A percentile compares a stretch with the other conserved stretches of the same genome.
phyloP scores from a whole-genome alignment of 2,888 invertebrate species.

The Ophonus ardosiacus region DNA sequence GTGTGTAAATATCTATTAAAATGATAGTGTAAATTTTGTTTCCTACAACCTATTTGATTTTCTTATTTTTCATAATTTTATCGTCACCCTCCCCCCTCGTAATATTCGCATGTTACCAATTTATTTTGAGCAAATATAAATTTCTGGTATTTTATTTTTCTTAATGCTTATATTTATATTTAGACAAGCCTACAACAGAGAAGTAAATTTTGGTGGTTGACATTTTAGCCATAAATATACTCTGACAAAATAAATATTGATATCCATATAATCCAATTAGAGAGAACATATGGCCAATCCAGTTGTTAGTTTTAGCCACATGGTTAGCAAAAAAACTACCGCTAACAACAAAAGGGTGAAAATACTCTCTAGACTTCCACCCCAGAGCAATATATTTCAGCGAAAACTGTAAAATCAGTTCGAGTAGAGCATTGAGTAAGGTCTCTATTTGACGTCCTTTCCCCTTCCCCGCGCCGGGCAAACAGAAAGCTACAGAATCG shows the following conservation, averaged over 20 bases:
- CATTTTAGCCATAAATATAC: slow-evolving; percentile 33
- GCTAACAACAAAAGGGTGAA: background rate
- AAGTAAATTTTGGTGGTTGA: background rate
- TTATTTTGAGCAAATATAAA: background rate
- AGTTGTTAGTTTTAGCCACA: slow-evolving; percentile 29
- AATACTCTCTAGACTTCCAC: background rate
- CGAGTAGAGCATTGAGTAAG: background rate
- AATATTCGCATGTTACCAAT: too few species aligned
- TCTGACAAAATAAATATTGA: slow-evolving; percentile 15
- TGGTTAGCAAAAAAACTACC: slow-evolving; percentile 16
- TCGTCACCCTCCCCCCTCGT: too few species aligned
- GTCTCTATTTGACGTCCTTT: slow-evolving; percentile 26
- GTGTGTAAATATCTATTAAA: too few species aligned
- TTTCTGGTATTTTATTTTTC: background rate
- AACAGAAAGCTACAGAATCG: slow-evolving; percentile 42
- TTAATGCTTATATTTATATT: background rate
- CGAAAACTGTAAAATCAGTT: slow-evolving; percentile 42
- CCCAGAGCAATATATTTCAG: background rate
- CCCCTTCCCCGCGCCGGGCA: slow-evolving; percentile 38
- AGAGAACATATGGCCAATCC: slow-evolving; percentile 40
- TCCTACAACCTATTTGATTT: too few species aligned
- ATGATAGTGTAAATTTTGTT: too few species aligned
- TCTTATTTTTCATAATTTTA: too few species aligned
- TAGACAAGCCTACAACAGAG: background rate
- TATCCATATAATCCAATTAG: slow-evolving; percentile 12